Base-by-base conservation (phyloP, 2,797 vertebrate species). In the Carcharodon carcharias region DNA sequence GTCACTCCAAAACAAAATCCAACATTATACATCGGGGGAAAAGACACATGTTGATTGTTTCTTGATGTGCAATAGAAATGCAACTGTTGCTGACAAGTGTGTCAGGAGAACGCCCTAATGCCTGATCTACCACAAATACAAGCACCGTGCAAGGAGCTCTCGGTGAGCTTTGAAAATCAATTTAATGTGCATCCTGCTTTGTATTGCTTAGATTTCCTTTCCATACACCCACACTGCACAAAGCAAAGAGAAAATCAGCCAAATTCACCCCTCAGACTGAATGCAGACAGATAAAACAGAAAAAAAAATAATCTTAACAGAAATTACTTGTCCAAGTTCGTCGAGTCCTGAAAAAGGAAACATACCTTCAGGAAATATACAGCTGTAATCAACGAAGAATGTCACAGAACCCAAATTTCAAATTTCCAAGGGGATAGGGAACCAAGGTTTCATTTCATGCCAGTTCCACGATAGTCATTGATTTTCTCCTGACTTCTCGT, bases 41-140 rank as follows among this genome's bases (percentile, higher is more conserved):
- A 18, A 28, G 5, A 9, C n/a, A 63, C 35, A 40, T 16, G 18
- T 18, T 18, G 35, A 92, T 3, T n/a, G 16, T 56, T 67, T 67
- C 3, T 50, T 73, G 45, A 65, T 14, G 11, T 18, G 23, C 50
- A 54, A 73, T 16, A 54, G 35, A 35, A 26, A 28, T 73, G 28
- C 94, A 71, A 71, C 93, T 94, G 92, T 94, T 94, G 61, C 92
- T 94, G 92, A 8, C 18, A 23, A 71, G 50, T 23, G n/a, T 85
- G 82, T 50, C 82, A 18, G 82, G 40, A 8, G 45, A 85, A 9
- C 40, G 50, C 12, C 50, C 50, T 56, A 21, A 50, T 31, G 23
- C 50, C 63, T 26, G 65, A 69, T 50, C 67, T 58, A 14, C 67
- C 50, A 77, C 54, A 35, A 50, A 58, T 21, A 3, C 31, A 18